Conservation (phyloP, 2,797 vertebrate genomes). For the Sebastes taczanowskii region DNA sequence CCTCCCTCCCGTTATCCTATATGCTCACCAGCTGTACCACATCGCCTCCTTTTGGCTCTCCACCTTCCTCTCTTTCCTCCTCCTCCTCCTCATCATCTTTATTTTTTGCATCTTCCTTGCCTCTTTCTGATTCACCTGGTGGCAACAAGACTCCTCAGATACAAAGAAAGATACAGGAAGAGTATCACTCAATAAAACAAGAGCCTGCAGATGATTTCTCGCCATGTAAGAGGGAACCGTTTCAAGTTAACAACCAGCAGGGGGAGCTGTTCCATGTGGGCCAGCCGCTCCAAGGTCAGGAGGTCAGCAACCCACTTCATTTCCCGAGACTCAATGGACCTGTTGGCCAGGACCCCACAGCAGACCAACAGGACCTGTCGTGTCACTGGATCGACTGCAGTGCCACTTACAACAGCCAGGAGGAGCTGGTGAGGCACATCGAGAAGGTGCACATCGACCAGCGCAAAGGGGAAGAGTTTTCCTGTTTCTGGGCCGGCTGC, state of each 20-base stretch:
- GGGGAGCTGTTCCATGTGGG: constrained; percentile 79
- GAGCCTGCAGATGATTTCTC: constrained; percentile 88
- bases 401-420: constrained; percentile 89
- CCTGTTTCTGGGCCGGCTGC: constrained; percentile 95
- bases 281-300: constrained; percentile 70
- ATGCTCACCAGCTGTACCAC: constrained; percentile 71
- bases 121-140: constrained; percentile 30
- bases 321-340: constrained; percentile 27
- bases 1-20: constrained; percentile 57
- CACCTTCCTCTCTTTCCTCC: constrained; percentile 80
- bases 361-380: constrained; percentile 75
- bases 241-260: constrained; percentile 76
- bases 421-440: constrained; percentile 96
- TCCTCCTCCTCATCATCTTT: constrained; percentile 70
- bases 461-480: constrained; percentile 96
- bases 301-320: constrained; percentile 59
- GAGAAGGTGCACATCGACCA: constrained; percentile 98
- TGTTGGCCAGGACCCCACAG: constrained; percentile 50
- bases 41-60: constrained; percentile 63
- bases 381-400: constrained; percentile 96
- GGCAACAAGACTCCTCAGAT: constrained; percentile 54
- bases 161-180: constrained; percentile 74
- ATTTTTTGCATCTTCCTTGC: constrained; percentile 48
- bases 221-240: constrained; percentile 76
- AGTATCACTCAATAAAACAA: constrained; percentile 85